Evolutionary conservation across 2,113 vertebrate species (phyloP).

Genomic region (Corydoras maculifer): DNA sequence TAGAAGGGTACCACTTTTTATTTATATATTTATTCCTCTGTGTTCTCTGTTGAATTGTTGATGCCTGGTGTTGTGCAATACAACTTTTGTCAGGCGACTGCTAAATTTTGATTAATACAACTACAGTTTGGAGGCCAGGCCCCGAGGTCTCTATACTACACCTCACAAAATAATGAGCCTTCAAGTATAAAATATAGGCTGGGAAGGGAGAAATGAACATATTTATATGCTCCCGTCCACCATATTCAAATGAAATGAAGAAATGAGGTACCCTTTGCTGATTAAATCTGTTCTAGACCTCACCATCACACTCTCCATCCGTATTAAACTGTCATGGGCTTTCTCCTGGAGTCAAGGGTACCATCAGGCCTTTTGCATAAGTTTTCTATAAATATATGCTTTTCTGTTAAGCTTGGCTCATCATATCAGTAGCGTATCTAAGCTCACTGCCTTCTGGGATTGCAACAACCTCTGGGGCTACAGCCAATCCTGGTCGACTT

Average conservation of each 20-base stretch:
- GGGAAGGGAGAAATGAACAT: conserved; percentile 65
- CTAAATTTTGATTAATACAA: conserved; percentile 88
- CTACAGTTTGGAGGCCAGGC: conserved; percentile 66
- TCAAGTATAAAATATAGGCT: conserved; percentile 81
- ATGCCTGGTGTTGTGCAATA: conserved; percentile 53
- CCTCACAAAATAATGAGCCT: conserved; percentile 87
- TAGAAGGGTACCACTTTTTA: too few species aligned
- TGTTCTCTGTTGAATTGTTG: not conserved
- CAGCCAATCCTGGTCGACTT: conserved; percentile 68
- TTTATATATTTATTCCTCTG: not conserved
- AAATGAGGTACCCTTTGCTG: conserved; percentile 63
- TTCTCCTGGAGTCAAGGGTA: conserved; percentile 66
- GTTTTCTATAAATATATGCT: conserved; percentile 78
- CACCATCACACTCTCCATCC: conserved; percentile 61
- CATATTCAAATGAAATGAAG: conserved; percentile 79
- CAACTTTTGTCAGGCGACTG: conserved; percentile 24
- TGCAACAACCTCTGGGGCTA: conserved; percentile 60
- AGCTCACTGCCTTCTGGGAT: conserved; percentile 72
- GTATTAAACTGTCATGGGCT: conserved; percentile 72
- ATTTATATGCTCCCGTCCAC: conserved; percentile 62
- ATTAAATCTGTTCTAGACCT: conserved; percentile 71
- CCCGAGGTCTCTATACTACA: conserved; percentile 47
- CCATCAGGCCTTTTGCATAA: conserved; percentile 68
- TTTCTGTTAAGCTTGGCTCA: conserved; percentile 60
- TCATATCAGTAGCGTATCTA: conserved; percentile 45